phyloP scores from a whole-genome alignment of 2,888 invertebrate genomes.

The Parelbella ahira region DNA sequence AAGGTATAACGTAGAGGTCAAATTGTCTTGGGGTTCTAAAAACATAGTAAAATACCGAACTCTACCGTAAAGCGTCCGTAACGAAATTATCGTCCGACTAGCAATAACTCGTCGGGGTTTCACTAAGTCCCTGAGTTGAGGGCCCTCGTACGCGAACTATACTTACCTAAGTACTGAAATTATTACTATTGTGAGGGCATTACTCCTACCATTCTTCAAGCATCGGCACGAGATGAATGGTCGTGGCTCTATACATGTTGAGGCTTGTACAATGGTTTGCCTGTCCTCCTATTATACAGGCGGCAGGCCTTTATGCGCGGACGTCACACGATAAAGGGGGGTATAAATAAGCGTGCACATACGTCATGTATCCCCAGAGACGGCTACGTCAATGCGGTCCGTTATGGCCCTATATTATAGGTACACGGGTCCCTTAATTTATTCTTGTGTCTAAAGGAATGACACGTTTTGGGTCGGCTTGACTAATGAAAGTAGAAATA shows the following conservation, averaged over 20 bases:
- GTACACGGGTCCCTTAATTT: constrained; percentile 33
- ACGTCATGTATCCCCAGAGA: constrained; percentile 48
- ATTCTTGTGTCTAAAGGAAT: constrained; percentile 30
- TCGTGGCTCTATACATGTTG: constrained; percentile 43
- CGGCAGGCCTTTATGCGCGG: constrained; percentile 56
- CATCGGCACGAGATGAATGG: constrained; percentile 58
- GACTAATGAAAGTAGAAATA: constrained; percentile 17
- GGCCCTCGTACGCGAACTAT: constrained; percentile 14
- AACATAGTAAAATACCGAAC: constrained; percentile 7
- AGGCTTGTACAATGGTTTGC: constrained; percentile 49
- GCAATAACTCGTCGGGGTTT: constrained; percentile 15
- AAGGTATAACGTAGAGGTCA: not conserved
- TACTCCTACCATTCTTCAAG: constrained; percentile 49
- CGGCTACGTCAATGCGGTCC: constrained; percentile 41
- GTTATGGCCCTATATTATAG: constrained; percentile 42
- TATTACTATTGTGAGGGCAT: constrained; percentile 55
- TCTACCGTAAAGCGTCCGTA: constrained; percentile 18
- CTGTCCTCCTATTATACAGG: constrained; percentile 64
- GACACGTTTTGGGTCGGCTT: constrained; percentile 26
- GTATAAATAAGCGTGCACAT: constrained; percentile 57
- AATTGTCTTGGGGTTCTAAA: constrained; percentile 11
- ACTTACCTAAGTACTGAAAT: constrained; percentile 37
- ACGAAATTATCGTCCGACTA: constrained; percentile 10
- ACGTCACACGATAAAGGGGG: constrained; percentile 53
- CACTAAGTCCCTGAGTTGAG: constrained; percentile 2